Base-by-base conservation (phyloP, 2,797 vertebrate species). In the Lagodon rhomboides region DNA sequence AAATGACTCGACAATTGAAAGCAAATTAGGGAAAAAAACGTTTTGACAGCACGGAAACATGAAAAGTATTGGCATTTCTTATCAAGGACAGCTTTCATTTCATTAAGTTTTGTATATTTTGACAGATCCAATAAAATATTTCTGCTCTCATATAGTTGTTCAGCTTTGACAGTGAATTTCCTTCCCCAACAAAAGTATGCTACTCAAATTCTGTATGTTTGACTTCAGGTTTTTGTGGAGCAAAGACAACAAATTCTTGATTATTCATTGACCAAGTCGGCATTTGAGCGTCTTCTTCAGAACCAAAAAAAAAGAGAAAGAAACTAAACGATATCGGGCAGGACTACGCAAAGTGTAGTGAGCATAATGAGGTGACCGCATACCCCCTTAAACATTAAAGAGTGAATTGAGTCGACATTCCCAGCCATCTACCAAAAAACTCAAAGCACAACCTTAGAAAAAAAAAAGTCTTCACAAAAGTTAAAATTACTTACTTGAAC, bases 401-500 rank as follows among this genome's bases (percentile, higher is more conserved):
- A 90, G 84, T 86, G 34, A 7, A 34, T 85, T 76, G 79, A 91
- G 83, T 89, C 82, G 84, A 89, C 86, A 82, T 88, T 91, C 75
- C 87, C 84, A 89, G 83, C 89, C 82, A 88, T 88, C 91, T 76
- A 85, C 34, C 69, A 80, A 81, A 89, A 92, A 34, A 91, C 81
- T 87, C 89, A 90, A 91, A 94, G 85, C 90, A 90, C 89, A 89
- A 88, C 86, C 87, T 92, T 92, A 91, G 78, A 89, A 91, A 82
- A 83, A 91, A 81, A 83, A 80, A 78, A 89, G 77, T 75, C 79
- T 91, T 91, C 93, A 95, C 90, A 94, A 94, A 93, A 89, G 85
- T 91, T 95, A 92, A 80, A 93, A 93, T 94, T 83, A 93, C 90
- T 88, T 93, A 92, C 91, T 89, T 94, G 91, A 95, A 96, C 91